Evolutionary conservation across 53 echinoderm and acorn worm species (phyloP), one percentile per base, ranked within the genome.

Genomic region (Holothuria leucospilota): DNA sequence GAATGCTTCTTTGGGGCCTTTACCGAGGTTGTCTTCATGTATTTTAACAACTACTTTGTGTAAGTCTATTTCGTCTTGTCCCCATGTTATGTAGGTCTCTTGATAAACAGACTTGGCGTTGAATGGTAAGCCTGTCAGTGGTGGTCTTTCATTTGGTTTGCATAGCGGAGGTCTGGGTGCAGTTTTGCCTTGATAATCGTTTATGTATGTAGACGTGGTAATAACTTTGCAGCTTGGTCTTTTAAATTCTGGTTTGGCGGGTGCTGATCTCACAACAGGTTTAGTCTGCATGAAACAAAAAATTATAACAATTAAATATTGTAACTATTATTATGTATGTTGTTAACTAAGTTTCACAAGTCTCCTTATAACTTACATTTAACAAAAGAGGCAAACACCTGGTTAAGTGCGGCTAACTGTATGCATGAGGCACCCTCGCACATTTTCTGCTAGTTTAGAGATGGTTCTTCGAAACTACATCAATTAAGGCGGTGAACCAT

Each of bases 21-120:
- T 91, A 8, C 89, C 89, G 14, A 95, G 81, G 38, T 99, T 99
- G 71, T 99, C 95, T 29, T 89, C 68, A 38, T 92, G 91, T 12
- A 75, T 42, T 69, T 88, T 90, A 14, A 75, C 62, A 40, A 86
- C 82, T 62, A 88, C 89, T 61, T 92, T 91, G 68, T 93, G 89
- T 23, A 71, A 65, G 4, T 79, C 84, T 16, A 89, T 39, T 81
- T 95, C 87, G 26, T 93, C 84, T 12, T 56, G 87, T 8, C 87
- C 85, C 69, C 90, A 95, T 34, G 69, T 61, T 8, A 82, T 86
- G 78, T 89, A 99, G 11, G 94, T 94, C 29, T 89, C 90, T 71
- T 99, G 89, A 72, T 95, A 93, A 9, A 94, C 91, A 18, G 95
- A 86, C 60, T 88, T 90, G n/a, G 78, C 67, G 29, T 87, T 88